phyloP scores from a whole-genome alignment of 2,113 vertebrate species.

The Xenus cinereus region DNA sequence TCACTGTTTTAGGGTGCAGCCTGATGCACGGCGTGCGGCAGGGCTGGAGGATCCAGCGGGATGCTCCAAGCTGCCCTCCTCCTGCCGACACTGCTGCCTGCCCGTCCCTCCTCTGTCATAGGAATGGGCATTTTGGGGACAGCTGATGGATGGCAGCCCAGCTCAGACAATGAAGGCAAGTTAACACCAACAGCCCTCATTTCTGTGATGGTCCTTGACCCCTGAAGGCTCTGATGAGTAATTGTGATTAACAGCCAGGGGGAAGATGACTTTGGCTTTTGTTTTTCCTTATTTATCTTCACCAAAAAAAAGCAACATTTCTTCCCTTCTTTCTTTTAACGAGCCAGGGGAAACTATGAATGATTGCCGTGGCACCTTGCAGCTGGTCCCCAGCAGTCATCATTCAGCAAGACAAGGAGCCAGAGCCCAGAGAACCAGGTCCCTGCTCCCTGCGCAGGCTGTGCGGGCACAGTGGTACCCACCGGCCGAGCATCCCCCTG shows the following conservation, averaged over 20 bases:
- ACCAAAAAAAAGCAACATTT: background rate
- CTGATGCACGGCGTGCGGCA: fast-evolving
- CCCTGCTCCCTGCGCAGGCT: fast-evolving
- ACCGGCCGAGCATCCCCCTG: fast-evolving
- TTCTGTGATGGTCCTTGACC: background rate
- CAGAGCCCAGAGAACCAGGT: background rate
- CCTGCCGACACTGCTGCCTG: background rate
- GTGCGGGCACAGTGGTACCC: background rate
- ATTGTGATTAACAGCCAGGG: background rate
- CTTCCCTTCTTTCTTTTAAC: background rate
- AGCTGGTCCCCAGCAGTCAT: background rate
- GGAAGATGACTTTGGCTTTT: background rate
- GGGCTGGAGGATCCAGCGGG: background rate
- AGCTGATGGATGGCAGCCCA: background rate
- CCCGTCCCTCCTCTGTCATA: background rate
- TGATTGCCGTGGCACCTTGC: background rate
- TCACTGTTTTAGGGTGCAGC: background rate
- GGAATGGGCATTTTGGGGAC: background rate
- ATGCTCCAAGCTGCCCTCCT: background rate
- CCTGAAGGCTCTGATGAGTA: background rate
- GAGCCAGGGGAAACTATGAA: background rate
- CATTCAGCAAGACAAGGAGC: background rate
- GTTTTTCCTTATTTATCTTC: background rate
- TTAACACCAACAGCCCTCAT: background rate
- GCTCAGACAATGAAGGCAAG: background rate